phyloP scores from a whole-genome alignment of 2,113 vertebrate genomes.

The Trematocara variabile region DNA sequence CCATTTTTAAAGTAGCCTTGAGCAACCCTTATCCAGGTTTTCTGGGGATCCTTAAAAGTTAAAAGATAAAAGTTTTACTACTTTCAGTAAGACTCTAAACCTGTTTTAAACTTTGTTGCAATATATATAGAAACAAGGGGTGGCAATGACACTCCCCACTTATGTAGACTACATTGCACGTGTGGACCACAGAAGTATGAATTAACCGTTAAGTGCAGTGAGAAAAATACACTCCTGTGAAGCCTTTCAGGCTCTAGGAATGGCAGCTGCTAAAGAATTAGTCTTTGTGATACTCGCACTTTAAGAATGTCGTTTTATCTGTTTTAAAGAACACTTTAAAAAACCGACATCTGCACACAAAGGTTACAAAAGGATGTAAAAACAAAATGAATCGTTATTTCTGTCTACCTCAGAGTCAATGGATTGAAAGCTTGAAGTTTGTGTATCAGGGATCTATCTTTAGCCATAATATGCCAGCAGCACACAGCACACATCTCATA shows the following conservation, averaged over 20 bases:
- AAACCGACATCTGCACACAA: neutral
- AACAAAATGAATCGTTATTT: neutral
- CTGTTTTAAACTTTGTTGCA: neutral
- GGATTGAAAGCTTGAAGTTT: slow-evolving; percentile 11
- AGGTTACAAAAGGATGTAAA: neutral
- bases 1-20: neutral
- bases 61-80: neutral
- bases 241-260: neutral
- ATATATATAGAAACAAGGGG: neutral
- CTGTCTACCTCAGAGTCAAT: neutral
- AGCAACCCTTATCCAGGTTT: neutral
- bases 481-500: slow-evolving; percentile 53
- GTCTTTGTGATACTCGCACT: neutral
- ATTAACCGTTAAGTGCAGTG: neutral
- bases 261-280: neutral
- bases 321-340: neutral
- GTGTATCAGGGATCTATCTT: slow-evolving; percentile 47
- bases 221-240: neutral
- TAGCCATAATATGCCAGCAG: slow-evolving; percentile 55
- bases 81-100: neutral
- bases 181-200: neutral
- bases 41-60: neutral
- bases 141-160: neutral
- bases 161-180: neutral
- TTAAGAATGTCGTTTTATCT: neutral